Evolutionary conservation across 2,113 vertebrate genomes (phyloP), one percentile per base, ranked within the genome.

Genomic region (Coptodon rendalli): DNA sequence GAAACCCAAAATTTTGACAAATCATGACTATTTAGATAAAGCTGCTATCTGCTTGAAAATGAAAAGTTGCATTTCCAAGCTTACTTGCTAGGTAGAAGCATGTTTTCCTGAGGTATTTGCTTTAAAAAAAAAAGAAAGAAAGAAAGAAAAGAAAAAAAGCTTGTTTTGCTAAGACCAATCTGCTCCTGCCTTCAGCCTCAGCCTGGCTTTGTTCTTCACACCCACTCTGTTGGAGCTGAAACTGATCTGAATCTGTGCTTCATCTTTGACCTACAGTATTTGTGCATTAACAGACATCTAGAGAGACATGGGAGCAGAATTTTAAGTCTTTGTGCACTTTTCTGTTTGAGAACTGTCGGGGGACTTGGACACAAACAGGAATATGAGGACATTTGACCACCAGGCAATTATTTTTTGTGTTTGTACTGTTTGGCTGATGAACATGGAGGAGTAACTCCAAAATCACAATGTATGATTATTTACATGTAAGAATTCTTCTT

Each of bases 41-140:
- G 40, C 24, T 54, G 59, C 76, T 87, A 68, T 40, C n/a, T 84
- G 31, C 29, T 50, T 53, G 11, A 38, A 29, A 80, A 86, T 61
- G 19, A 63, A 80, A 73, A 31, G 76, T 83, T 86, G 43, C 45
- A 85, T 81, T 78, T 34, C 73, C 73, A 52, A 78, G 45, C 73
- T 52, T 86, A 50, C 16, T 13, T 22, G 27, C 56, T 63, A 13
- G 29, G 43, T 50, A 78, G 71, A 78, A 78, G 71, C 71, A 78
- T 78, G 71, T 78, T 78, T 78, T 78, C 43, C 27, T 50, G 43
- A 50, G 24, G 71, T 52, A 63, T 48, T 48, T 61, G 40, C 27
- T 78, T 43, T 48, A 48, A 9, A 52, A 22, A 43, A 27, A 40
- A 16, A 24, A 0, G 12, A 19, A 3, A 7, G 0, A 2, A 5